phyloP scores from a whole-genome alignment of 2,113 vertebrate genomes.

The Grammatotria lemairii region DNA sequence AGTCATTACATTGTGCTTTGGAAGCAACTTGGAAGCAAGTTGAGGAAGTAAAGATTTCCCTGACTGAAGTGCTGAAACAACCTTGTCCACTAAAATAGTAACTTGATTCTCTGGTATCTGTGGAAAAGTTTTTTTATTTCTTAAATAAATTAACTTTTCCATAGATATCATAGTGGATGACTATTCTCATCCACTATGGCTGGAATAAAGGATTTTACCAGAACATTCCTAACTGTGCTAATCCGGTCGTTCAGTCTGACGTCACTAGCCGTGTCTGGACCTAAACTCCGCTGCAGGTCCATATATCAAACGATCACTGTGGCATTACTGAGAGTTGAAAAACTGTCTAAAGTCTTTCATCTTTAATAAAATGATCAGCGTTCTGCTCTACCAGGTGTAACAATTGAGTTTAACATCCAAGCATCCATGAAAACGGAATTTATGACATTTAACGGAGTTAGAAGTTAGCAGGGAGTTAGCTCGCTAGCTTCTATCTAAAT shows the following conservation, averaged over 20 bases:
- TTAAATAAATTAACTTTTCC: background rate
- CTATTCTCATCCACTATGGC: background rate
- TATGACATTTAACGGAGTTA: too few species aligned
- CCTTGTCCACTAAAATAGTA: rapidly evolving
- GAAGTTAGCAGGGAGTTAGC: too few species aligned
- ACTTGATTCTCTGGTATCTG: background rate
- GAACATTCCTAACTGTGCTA: background rate
- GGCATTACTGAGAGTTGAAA: too few species aligned
- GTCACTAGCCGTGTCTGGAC: rapidly evolving
- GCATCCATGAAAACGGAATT: too few species aligned
- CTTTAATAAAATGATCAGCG: too few species aligned
- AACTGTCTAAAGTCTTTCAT: too few species aligned
- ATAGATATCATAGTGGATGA: background rate
- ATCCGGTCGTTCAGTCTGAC: too few species aligned
- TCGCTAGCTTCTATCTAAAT: too few species aligned
- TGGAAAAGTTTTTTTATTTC: background rate
- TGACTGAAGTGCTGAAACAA: background rate
- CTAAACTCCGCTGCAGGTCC: too few species aligned
- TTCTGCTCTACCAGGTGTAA: too few species aligned
- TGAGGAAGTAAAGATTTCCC: background rate
- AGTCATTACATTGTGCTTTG: background rate
- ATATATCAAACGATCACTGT: too few species aligned
- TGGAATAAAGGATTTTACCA: background rate
- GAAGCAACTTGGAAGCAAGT: background rate
- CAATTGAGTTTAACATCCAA: too few species aligned